Evolutionary conservation across 2,888 invertebrate species (phyloP).

Genomic region (Herminia tarsipennalis): DNA sequence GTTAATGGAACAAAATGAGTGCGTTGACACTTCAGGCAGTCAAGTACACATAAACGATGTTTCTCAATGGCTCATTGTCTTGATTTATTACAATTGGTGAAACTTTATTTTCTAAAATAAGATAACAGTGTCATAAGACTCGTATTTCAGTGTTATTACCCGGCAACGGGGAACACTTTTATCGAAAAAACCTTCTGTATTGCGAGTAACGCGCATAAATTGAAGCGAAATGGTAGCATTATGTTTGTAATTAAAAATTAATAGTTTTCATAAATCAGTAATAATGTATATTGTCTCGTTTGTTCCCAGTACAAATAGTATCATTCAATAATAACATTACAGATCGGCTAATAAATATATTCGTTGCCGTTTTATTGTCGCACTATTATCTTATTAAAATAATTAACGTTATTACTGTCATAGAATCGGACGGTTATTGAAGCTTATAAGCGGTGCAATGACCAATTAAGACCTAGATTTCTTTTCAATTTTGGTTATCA

Average conservation of each 20-base stretch:
- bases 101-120: constrained; percentile 38
- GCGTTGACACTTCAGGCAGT: constrained; percentile 25
- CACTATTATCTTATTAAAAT: constrained; percentile 32
- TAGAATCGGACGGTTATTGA: too few species aligned
- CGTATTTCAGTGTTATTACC: constrained; percentile 51
- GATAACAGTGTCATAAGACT: constrained; percentile 47
- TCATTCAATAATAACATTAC: constrained; percentile 51
- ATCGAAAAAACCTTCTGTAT: constrained; percentile 37
- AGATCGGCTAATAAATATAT: constrained; percentile 40
- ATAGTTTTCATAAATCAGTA: constrained; percentile 60
- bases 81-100: constrained; percentile 36
- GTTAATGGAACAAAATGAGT: constrained; percentile 27
- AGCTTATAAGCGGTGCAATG: too few species aligned
- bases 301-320: constrained; percentile 46
- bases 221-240: constrained; percentile 44
- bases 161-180: constrained; percentile 44
- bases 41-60: constrained; percentile 21
- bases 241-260: constrained; percentile 57
- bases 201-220: constrained; percentile 41
- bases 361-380: constrained; percentile 34
- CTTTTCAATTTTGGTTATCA: too few species aligned
- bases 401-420: constrained; percentile 16
- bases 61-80: constrained; percentile 29
- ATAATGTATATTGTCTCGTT: constrained; percentile 44
- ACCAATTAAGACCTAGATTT: too few species aligned